These are phyloP conservation scores for Pseudobourletiella spinata DNA, from an alignment of 1,140 invertebrate genomes.

Conservation along the genomic window DNA sequence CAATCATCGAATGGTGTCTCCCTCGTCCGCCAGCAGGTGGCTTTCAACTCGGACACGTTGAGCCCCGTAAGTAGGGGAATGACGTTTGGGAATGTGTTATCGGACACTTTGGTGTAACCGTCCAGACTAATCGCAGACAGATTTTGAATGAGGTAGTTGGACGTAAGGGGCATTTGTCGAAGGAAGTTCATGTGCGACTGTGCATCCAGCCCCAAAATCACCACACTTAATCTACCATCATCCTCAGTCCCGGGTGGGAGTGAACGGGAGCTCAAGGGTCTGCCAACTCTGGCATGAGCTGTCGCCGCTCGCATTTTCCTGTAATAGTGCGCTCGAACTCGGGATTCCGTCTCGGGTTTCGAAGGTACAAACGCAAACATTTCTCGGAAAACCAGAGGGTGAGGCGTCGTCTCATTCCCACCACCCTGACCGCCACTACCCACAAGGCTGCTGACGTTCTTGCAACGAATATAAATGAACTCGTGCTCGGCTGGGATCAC, in stretches of 20 bases:
- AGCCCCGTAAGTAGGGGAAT: slow-evolving; percentile 60
- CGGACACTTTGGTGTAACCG: slow-evolving; percentile 41
- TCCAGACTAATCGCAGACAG: slow-evolving; percentile 37
- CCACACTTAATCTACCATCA: slow-evolving; percentile 32
- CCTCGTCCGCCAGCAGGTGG: slow-evolving; percentile 40
- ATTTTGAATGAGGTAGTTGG: slow-evolving; percentile 41
- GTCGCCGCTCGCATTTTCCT: too few species aligned
- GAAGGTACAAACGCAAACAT: slow-evolving; percentile 55
- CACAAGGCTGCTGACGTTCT: too few species aligned
- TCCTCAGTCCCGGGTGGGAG: too few species aligned
- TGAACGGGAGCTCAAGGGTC: too few species aligned
- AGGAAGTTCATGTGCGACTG: slow-evolving; percentile 51
- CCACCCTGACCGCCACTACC: neutral
- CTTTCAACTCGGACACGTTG: slow-evolving; percentile 48
- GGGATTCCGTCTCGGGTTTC: slow-evolving; percentile 40
- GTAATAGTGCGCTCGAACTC: slow-evolving; percentile 34
- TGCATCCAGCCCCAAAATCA: slow-evolving; percentile 50
- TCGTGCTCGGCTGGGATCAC: slow-evolving; percentile 20
- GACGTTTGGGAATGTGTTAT: slow-evolving; percentile 33
- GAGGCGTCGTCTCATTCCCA: neutral
- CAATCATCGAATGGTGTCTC: slow-evolving; percentile 55
- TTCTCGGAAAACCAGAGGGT: slow-evolving; percentile 50
- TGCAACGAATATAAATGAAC: slow-evolving; percentile 26
- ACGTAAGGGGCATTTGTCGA: slow-evolving; percentile 48
- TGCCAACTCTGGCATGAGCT: too few species aligned